These are phyloP conservation scores for Crotophaga sulcirostris DNA, from an alignment of 2,113 vertebrate genomes.

Conservation along the genomic window DNA sequence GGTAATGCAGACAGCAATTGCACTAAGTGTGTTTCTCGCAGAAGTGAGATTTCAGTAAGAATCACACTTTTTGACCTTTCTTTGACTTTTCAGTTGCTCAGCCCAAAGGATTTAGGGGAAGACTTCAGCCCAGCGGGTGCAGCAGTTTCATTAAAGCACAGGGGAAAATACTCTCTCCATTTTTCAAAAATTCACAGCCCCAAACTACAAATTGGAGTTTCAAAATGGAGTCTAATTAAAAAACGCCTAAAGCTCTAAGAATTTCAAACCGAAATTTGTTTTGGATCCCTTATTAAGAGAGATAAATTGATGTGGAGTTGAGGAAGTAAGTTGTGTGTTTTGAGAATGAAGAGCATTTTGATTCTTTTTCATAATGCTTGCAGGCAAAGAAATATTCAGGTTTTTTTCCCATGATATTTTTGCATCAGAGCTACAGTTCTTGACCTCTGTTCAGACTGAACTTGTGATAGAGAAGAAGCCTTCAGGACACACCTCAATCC, in stretches of 20 bases:
- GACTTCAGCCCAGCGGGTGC: background rate
- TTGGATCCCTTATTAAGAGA: background rate
- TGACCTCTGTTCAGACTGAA: background rate
- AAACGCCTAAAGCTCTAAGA: conserved; percentile 5
- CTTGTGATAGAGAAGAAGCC: background rate
- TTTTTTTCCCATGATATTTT: background rate
- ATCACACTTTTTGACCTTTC: background rate
- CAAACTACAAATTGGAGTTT: background rate
- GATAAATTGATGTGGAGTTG: background rate
- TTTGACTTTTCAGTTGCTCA: conserved; percentile 3
- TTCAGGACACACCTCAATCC: background rate
- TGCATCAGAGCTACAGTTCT: background rate
- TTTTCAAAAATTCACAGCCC: conserved; percentile 4
- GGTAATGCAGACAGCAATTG: background rate
- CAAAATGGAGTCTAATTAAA: conserved; percentile 5
- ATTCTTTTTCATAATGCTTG: background rate
- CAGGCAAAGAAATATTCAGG: background rate
- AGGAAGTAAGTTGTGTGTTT: background rate
- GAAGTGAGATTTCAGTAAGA: background rate
- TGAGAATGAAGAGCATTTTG: conserved; percentile 7
- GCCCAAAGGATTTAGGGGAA: background rate
- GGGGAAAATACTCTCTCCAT: background rate
- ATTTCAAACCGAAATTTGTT: background rate
- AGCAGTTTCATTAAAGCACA: background rate
- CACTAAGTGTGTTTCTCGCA: background rate